Evolutionary conservation across 2,113 vertebrate genomes (phyloP).

Genomic region (Hippocampus mohnikei): DNA sequence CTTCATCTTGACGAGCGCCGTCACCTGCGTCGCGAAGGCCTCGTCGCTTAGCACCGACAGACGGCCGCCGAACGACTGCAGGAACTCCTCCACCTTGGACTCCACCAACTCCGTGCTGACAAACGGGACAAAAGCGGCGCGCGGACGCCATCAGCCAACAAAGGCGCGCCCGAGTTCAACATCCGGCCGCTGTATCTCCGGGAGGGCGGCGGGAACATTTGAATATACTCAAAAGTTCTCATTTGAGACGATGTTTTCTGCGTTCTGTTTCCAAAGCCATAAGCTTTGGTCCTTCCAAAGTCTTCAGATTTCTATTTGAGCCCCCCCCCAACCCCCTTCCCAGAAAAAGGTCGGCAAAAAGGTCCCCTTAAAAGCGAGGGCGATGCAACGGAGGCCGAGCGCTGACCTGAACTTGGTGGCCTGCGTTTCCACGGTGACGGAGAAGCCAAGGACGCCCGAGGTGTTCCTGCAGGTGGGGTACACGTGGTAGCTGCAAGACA

Average conservation of each 20-base stretch:
- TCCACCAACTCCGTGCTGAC: slow-evolving; percentile 89
- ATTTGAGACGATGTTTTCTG: too few species aligned
- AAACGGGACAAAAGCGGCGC: accelerated
- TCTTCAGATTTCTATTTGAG: too few species aligned
- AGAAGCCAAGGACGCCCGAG: slow-evolving; percentile 93
- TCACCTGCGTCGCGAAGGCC: slow-evolving; percentile 86
- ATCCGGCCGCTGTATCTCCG: too few species aligned
- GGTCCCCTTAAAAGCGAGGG: too few species aligned
- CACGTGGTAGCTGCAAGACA: slow-evolving; percentile 83
- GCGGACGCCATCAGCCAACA: too few species aligned
- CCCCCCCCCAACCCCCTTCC: too few species aligned
- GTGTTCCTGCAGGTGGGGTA: slow-evolving; percentile 94
- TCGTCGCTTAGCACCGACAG: slow-evolving; percentile 82
- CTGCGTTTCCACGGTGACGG: slow-evolving; percentile 92
- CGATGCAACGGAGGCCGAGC: neutral
- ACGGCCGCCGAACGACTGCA: slow-evolving; percentile 82
- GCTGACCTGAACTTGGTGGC: slow-evolving; percentile 90
- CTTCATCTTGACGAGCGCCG: slow-evolving; percentile 91
- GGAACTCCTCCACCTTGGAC: slow-evolving; percentile 91
- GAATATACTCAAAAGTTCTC: too few species aligned
- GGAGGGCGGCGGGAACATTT: too few species aligned
- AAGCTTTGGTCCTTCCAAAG: too few species aligned
- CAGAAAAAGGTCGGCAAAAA: too few species aligned
- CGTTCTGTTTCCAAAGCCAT: too few species aligned
- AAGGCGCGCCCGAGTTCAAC: too few species aligned